phyloP scores from a whole-genome alignment of 2,113 vertebrate species.

The Tachycineta bicolor region DNA sequence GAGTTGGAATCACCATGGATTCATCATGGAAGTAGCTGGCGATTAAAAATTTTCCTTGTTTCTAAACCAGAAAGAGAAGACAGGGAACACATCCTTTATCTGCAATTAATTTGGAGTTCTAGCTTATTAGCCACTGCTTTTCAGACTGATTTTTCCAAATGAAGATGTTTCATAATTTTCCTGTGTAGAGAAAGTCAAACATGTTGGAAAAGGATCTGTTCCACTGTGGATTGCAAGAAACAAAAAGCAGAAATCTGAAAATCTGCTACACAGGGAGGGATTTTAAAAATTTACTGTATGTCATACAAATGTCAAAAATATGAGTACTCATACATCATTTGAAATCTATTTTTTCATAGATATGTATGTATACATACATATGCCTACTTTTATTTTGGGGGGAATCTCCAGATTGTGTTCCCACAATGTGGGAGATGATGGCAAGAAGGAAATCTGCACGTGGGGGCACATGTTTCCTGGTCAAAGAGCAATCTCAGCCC shows the following conservation, averaged over 20 bases:
- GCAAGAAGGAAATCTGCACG: background rate
- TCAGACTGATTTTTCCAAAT: background rate
- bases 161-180: background rate
- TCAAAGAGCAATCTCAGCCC: background rate
- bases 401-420: background rate
- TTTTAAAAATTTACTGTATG: background rate
- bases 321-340: fast-evolving
- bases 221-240: background rate
- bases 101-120: background rate
- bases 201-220: background rate
- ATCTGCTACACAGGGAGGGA: background rate
- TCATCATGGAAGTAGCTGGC: background rate
- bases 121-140: background rate
- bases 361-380: fast-evolving
- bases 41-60: background rate
- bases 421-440: fast-evolving
- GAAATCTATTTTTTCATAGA: background rate
- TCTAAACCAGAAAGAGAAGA: background rate
- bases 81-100: background rate
- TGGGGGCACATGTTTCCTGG: background rate
- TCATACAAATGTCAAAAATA: background rate
- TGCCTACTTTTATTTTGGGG: fast-evolving
- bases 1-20: background rate
- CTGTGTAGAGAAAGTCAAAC: background rate
- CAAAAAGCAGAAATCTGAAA: background rate